Evolutionary conservation across 64 coral and sea anemone species (phyloP).

Genomic region (Montipora efflorescens): DNA sequence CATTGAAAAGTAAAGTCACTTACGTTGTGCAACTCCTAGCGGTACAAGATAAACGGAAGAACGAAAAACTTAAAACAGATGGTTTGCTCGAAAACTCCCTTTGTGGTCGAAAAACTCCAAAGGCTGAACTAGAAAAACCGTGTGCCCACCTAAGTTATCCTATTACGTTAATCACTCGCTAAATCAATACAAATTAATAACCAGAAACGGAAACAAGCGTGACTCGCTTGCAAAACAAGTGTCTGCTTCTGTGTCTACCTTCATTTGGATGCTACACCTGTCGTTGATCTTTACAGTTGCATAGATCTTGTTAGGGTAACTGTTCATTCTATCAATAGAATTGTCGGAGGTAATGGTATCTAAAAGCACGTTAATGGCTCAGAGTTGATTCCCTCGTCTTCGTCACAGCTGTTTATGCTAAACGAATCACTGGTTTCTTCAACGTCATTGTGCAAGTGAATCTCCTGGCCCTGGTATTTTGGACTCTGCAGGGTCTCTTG

Average conservation of each 20-base stretch:
- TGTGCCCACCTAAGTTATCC: no score
- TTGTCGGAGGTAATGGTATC: conserved; percentile 52
- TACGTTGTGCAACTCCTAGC: no score
- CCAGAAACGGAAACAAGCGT: no score
- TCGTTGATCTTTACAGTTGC: conserved; percentile 31
- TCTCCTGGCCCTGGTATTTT: background rate
- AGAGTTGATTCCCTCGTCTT: background rate
- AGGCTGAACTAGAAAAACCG: no score
- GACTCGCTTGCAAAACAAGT: background rate
- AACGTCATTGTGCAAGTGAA: background rate
- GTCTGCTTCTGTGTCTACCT: background rate
- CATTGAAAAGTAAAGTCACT: no score
- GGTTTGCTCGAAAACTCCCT: no score
- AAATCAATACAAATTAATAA: no score
- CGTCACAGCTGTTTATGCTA: background rate
- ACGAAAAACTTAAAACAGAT: no score
- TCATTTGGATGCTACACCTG: no score
- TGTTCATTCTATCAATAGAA: conserved; percentile 19
- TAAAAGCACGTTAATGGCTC: background rate
- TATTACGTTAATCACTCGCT: no score
- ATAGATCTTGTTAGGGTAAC: conserved; percentile 50
- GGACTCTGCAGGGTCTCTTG: background rate
- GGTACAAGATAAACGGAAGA: no score
- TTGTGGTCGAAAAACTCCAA: no score
- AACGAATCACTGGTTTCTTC: background rate